These are phyloP conservation scores for Ophion slaviceki DNA, from an alignment of 2,888 invertebrate genomes.

Conservation along the genomic window DNA sequence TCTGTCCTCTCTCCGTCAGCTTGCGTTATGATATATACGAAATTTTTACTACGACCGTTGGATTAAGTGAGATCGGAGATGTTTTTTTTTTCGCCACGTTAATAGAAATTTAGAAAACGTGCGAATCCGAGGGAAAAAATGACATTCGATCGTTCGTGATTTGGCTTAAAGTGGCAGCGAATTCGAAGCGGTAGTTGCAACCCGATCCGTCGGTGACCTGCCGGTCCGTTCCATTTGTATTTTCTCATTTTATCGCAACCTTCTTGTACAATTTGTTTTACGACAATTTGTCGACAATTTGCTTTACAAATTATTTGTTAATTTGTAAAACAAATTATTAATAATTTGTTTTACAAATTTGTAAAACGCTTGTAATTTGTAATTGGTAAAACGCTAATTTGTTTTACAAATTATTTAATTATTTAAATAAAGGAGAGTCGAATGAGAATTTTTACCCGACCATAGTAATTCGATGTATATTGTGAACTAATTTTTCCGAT, in stretches of 20 bases:
- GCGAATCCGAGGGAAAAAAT: not conserved
- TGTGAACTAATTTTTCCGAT: too few species aligned
- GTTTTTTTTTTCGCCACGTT: not conserved
- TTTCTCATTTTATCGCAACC: not conserved
- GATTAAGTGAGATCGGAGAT: not conserved
- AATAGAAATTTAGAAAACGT: not conserved
- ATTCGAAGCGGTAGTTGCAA: not conserved
- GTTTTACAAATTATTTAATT: not conserved
- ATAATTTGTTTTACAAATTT: too few species aligned
- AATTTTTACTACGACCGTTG: not conserved
- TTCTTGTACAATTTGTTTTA: too few species aligned
- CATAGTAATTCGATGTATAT: too few species aligned
- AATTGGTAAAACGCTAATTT: too few species aligned
- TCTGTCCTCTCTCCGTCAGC: not conserved
- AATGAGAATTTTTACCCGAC: not conserved
- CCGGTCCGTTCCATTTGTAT: not conserved
- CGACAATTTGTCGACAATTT: too few species aligned
- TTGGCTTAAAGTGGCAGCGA: not conserved
- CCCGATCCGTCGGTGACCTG: constrained; percentile 6
- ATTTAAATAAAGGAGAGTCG: not conserved
- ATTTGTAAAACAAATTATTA: too few species aligned
- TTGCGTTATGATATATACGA: not conserved
- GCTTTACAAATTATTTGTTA: not conserved
- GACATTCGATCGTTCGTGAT: not conserved
- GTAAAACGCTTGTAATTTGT: too few species aligned